Base-by-base conservation (phyloP, 2,888 invertebrate species). In the Apocheima hispidaria region DNA sequence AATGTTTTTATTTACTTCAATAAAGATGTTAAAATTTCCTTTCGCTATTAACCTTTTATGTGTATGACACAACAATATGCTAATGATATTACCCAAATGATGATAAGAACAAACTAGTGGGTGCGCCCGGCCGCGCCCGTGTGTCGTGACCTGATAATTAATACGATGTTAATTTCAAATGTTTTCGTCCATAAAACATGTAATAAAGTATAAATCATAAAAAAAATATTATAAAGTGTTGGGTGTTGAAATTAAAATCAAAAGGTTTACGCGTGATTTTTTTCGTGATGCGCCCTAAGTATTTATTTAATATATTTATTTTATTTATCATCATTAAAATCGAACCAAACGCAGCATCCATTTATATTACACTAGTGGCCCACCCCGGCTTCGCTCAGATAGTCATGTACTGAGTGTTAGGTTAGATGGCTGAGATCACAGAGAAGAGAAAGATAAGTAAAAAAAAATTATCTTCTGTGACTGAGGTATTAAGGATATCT, bases 61-160 rank as follows among this genome's bases (percentile, higher is more conserved):
- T 41, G 48, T 53, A 63, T 64, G 60, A 69, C 49, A 63, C 50
- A 62, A 65, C 72, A 67, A 61, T 74, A 78, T 78, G 78, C 60
- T 76, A 78, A 78, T 78, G 69, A 68, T 59, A 71, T 68, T 66
- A 68, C 56, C 67, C n/a, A 52, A 62, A 52, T 18, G 40, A 21
- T 62, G 56, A 62, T 62, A 57, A 53, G 51, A 43, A 36, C 16
- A 54, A n/a, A 78, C 74, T 74, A 76, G 70, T 66, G 68, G 79
- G 73, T 46, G 78, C 73, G 75, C 63, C 78, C 58, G 60, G 74
- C 71, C 80, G 61, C 77, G 71, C 82, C 82, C 67, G 73, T 23
- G 26, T 44, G 1, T 12, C 46, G 46, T 46, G 46, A 46, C 46
- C 3, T 16, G 20, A 30, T 33, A 3, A 46, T 46, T 46, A 4